Evolutionary conservation across 1,140 invertebrate genomes (phyloP).

Genomic region (Drosophila ercepeae): DNA sequence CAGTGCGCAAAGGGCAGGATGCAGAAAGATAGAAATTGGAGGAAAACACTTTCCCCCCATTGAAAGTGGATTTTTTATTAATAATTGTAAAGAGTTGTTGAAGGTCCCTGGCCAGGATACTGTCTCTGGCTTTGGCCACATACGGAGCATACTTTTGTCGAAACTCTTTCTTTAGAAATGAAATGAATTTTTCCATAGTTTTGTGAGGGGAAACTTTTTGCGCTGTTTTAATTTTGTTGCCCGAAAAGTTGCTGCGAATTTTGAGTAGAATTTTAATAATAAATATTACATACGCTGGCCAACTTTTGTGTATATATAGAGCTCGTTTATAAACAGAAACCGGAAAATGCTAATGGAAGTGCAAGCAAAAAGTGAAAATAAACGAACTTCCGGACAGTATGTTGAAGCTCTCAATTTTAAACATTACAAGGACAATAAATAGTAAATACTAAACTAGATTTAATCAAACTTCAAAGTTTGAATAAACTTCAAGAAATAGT

Average conservation of each 20-base stretch:
- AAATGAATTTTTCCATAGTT: conserved; percentile 38
- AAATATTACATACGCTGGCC: conserved; percentile 58
- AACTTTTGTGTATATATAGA: conserved; percentile 14
- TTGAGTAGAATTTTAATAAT: conserved; percentile 77
- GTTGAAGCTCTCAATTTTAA: background rate
- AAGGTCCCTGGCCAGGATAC: conserved; percentile 21
- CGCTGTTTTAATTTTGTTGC: conserved; percentile 73
- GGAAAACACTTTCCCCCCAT: conserved; percentile 10
- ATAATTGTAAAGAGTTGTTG: conserved; percentile 44
- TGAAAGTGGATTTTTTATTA: conserved; percentile 60
- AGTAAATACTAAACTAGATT: conserved; percentile 18
- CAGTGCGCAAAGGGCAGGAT: background rate
- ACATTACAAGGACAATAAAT: conserved; percentile 15
- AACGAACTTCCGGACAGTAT: conserved; percentile 19
- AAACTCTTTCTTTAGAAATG: conserved; percentile 24
- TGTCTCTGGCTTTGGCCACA: conserved; percentile 31
- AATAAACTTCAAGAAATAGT: conserved; percentile 10
- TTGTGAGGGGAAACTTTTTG: conserved; percentile 59
- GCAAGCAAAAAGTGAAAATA: conserved; percentile 23
- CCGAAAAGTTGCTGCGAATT: conserved; percentile 59
- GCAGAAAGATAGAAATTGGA: conserved; percentile 4
- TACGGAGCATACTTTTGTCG: conserved; percentile 25
- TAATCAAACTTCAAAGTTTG: conserved; percentile 20
- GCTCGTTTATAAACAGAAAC: conserved; percentile 43
- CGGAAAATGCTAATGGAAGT: conserved; percentile 63